Percentiles rank a stretch among this genome's conserved stretches.
Conservation (phyloP, 1,140 invertebrate genomes). For the Laodelphax striatellus region DNA sequence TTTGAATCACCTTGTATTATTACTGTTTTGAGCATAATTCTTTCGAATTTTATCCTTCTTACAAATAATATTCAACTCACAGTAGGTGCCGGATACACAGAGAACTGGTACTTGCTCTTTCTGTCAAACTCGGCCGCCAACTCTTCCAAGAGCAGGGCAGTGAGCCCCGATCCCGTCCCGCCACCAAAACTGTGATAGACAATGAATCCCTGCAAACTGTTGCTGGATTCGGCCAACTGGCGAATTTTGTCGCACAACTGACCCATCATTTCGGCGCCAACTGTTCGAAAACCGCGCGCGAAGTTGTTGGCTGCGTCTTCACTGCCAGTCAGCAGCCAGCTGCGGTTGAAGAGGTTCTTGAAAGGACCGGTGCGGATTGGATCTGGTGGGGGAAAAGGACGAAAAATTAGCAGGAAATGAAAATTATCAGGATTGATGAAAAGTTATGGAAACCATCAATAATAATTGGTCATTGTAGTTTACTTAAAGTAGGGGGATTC, state of each 20-base stretch:
- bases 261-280: slow-evolving; percentile 64
- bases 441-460: no score
- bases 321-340: slow-evolving; percentile 45
- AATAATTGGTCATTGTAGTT: no score
- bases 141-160: slow-evolving; percentile 49
- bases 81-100: slow-evolving; percentile 40
- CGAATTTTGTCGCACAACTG: slow-evolving; percentile 43
- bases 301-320: slow-evolving; percentile 68
- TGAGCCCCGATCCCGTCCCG: slow-evolving; percentile 56
- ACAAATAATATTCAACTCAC: slow-evolving; percentile 4
- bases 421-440: no score
- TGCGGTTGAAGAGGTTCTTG: slow-evolving; percentile 44
- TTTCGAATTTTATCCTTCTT: no score
- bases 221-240: slow-evolving; percentile 61
- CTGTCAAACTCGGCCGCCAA: slow-evolving; percentile 49
- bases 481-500: no score
- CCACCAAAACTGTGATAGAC: slow-evolving; percentile 60
- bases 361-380: slow-evolving; percentile 49
- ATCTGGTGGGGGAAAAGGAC: slow-evolving; percentile 28
- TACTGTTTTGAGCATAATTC: no score
- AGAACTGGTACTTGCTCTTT: slow-evolving; percentile 61
- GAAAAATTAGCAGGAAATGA: no score
- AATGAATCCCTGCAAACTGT: slow-evolving; percentile 63
- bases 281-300: slow-evolving; percentile 68
- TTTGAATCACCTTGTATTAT: no score